These are phyloP conservation scores for Simalia tracyae DNA, from an alignment of 2,797 vertebrate species.

Conservation along the genomic window DNA sequence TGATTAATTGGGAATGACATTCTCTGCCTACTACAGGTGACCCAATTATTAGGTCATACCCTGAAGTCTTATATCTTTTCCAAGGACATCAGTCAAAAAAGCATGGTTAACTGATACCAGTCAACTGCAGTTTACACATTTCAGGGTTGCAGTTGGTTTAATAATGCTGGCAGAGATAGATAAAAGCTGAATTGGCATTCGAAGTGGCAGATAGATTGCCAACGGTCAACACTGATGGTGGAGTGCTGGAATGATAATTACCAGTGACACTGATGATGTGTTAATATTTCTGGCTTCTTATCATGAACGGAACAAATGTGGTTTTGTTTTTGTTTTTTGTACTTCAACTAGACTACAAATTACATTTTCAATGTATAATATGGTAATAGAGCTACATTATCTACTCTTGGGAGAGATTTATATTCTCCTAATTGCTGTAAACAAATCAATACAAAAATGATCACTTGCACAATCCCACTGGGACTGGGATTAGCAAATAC, in stretches of 20 bases:
- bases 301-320: constrained; percentile 62
- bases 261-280: constrained; percentile 68
- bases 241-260: constrained; percentile 56
- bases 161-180: constrained; percentile 37
- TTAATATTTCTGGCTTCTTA: constrained; percentile 54
- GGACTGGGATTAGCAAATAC: constrained; percentile 57
- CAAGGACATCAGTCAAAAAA: constrained; percentile 34
- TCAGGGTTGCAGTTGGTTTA: constrained; percentile 32
- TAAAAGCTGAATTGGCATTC: constrained; percentile 35
- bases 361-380: constrained; percentile 51
- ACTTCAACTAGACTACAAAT: constrained; percentile 51
- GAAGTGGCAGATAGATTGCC: constrained; percentile 54
- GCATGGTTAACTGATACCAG: constrained; percentile 47
- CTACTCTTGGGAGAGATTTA: constrained; percentile 58
- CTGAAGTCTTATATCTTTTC: constrained; percentile 52
- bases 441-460: constrained; percentile 64
- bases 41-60: constrained; percentile 68
- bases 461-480: constrained; percentile 55
- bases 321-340: constrained; percentile 51
- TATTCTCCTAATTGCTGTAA: constrained; percentile 64
- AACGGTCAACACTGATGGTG: constrained; percentile 27
- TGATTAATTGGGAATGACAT: constrained; percentile 83
- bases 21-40: constrained; percentile 75
- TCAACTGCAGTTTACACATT: constrained; percentile 44
- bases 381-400: constrained; percentile 56